Evolutionary conservation across 2,888 invertebrate species (phyloP), one percentile per base, ranked within the genome.

Genomic region (Caenorhabditis zanzibari): DNA sequence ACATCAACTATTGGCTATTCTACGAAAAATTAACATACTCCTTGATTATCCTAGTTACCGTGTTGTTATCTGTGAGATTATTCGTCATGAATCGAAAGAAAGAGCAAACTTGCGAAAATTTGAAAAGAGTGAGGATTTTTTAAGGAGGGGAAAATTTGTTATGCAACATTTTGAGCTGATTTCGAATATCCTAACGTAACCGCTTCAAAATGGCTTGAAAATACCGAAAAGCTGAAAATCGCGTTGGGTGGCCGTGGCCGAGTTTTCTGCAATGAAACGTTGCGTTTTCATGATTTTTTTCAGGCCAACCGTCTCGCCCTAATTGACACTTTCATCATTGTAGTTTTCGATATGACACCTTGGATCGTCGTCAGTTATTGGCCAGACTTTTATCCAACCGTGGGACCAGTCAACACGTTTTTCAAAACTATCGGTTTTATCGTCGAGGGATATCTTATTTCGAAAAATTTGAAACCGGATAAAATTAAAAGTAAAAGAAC

Each of bases 321-420:
- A n/a, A 44, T 63, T 4, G 74, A 74, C 74, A 64, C 64, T 3
- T 56, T 44, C 22, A 56, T 74, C 5, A 64, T 74, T 1, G 22
- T 64, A 6, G 32, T 54, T 14, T 54, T 64, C 44, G 74, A 52
- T 32, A 26, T 54, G 12, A 26, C 26, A 5, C 54, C 54, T 24
- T 14, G 14, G 6, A 3, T 61, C 3, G 44, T 61, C 10, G 35
- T 35, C 1, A 10, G 35, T 19, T 35, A 19, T 10, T 35, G 3
- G 7, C 35, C 59, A 1, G 10, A 35, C 16, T 59, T 59, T 16
- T 59, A 59, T 19, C 32, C 35, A 32, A 19, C n/a, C 7, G 9
- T 59, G 24, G 59, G 59, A 3, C 59, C 59, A 7, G 26, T 59
- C 0, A 59, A 58, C 14, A 28, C 58, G 12, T 58, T 58, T 32